A percentile compares a stretch with the other conserved stretches of the same genome.
Evolutionary conservation across 2,888 invertebrate species (phyloP).

Genomic region (Eurytoma adleriae): DNA sequence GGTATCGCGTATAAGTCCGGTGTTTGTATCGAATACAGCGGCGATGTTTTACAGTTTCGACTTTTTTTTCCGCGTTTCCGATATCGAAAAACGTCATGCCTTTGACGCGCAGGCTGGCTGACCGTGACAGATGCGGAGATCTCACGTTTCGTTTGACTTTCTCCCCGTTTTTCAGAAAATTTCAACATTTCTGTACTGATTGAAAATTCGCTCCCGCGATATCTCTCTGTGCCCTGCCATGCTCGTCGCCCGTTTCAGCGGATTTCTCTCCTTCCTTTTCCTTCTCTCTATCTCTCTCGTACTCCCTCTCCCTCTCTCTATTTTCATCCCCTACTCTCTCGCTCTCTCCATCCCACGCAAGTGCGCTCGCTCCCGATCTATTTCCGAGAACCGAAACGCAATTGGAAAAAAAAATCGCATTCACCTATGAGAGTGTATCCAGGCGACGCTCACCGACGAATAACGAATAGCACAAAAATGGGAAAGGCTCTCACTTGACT

Average conservation of each 20-base stretch:
- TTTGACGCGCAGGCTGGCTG: conserved; percentile 60
- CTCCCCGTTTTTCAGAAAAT: conserved; percentile 62
- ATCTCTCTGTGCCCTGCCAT: neutral
- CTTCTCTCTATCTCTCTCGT: no score
- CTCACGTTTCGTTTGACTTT: conserved; percentile 65
- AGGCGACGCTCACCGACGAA: conserved; percentile 10
- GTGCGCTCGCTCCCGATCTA: conserved; percentile 50
- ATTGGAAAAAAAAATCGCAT: conserved; percentile 52
- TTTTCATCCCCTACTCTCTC: neutral
- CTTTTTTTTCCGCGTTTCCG: conserved; percentile 19
- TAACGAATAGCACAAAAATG: conserved; percentile 41
- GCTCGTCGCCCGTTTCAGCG: neutral
- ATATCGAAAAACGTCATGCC: conserved; percentile 55
- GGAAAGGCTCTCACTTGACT: conserved; percentile 31
- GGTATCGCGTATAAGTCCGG: neutral
- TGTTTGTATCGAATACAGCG: neutral
- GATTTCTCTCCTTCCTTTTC: neutral
- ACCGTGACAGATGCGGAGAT: conserved; percentile 61
- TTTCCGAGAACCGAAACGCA: conserved; percentile 37
- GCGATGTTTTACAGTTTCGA: conserved; percentile 9
- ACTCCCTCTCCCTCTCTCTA: conserved; percentile 11
- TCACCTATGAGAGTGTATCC: conserved; percentile 11
- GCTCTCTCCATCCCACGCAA: neutral
- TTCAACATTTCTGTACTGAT: conserved; percentile 62
- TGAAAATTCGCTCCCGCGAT: conserved; percentile 61